These are phyloP conservation scores for Neopipo cinnamomea DNA, from an alignment of 2,113 vertebrate genomes.

Conservation along the genomic window DNA sequence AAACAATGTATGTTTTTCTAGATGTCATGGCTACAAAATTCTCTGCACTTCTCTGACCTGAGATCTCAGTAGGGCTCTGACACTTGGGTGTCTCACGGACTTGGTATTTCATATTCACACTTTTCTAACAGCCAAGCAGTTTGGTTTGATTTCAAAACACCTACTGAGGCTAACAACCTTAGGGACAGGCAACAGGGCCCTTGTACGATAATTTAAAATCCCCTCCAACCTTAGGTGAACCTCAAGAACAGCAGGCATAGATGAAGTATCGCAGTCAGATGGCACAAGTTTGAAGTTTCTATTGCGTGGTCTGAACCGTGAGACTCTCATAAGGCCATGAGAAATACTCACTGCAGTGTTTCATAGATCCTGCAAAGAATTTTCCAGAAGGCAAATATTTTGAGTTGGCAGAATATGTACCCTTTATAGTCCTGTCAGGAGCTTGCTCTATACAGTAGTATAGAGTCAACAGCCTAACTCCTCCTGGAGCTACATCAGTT, in stretches of 20 bases:
- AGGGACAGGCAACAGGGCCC: background rate
- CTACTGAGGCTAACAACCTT: background rate
- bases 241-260: background rate
- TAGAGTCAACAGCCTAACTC: background rate
- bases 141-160: background rate
- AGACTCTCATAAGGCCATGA: background rate
- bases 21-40: background rate
- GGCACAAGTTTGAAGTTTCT: background rate
- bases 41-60: background rate
- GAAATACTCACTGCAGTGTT: background rate
- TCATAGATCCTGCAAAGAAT: background rate
- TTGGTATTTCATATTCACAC: background rate
- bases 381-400: background rate
- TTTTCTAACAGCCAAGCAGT: background rate
- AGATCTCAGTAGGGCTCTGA: background rate
- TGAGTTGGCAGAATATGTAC: background rate
- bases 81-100: fast-evolving
- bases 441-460: background rate
- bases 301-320: background rate
- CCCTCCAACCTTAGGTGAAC: background rate
- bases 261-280: background rate
- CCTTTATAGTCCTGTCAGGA: background rate
- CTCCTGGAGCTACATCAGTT: background rate
- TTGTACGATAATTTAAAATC: background rate
- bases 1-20: background rate